Conservation (phyloP, 1,140 invertebrate species). For the Leptestheria dahalacensis region DNA sequence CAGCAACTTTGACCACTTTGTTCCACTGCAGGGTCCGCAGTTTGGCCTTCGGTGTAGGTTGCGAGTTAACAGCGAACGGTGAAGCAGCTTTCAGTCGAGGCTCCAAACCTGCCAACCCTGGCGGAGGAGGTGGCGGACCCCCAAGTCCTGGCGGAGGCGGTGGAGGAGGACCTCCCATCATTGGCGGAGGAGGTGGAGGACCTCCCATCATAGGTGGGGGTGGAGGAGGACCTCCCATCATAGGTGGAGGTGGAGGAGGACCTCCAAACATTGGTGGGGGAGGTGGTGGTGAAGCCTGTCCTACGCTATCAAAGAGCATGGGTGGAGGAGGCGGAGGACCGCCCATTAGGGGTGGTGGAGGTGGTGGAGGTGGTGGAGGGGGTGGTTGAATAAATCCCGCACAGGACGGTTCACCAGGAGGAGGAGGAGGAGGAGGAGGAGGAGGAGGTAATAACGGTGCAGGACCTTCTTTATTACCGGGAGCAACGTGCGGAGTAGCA, state of each 20-base stretch:
- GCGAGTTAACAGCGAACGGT: constrained; percentile 20
- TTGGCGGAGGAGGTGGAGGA: constrained; percentile 19
- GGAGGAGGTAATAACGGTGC: constrained; percentile 16
- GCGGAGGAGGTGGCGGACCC: constrained; percentile 15
- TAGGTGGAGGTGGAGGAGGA: constrained; percentile 14
- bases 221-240: constrained; percentile 19
- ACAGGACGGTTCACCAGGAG: constrained; percentile 19
- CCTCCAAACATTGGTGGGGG: background rate
- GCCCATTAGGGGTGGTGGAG: constrained; percentile 13
- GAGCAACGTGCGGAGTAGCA: no score
- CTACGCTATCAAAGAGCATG: constrained; percentile 6
- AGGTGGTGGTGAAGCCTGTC: constrained; percentile 17
- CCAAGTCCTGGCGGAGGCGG: constrained; percentile 13
- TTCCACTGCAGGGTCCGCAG: constrained; percentile 32
- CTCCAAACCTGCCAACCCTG: constrained; percentile 18
- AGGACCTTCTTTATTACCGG: no score
- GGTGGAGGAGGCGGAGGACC: constrained; percentile 20
- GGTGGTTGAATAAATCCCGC: constrained; percentile 3
- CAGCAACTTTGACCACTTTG: constrained; percentile 25
- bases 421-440: constrained; percentile 17
- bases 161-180: constrained; percentile 18
- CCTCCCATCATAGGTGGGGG: background rate
- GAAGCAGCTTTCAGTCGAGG: constrained; percentile 12
- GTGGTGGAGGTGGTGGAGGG: constrained; percentile 18
- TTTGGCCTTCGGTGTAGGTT: constrained; percentile 26